Evolutionary conservation across 2,888 invertebrate species (phyloP).

Genomic region (Meganola albula): DNA sequence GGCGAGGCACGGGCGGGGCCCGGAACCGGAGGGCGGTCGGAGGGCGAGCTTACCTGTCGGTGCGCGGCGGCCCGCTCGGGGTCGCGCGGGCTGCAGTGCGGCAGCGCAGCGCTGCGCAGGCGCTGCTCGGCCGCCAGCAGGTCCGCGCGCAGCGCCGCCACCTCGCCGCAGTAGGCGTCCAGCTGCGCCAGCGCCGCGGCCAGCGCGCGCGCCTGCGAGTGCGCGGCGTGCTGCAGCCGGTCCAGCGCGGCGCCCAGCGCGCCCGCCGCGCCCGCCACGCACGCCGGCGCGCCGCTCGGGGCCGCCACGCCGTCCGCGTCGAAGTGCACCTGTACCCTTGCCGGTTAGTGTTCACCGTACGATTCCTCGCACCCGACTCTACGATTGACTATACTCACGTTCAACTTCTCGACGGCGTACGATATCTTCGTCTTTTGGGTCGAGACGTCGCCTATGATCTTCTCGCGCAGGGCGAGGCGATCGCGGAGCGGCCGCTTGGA

Average conservation of each 20-base stretch:
- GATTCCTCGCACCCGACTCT: neutral
- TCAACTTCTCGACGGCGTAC: slow-evolving; percentile 92
- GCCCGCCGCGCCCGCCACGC: slow-evolving; percentile 85
- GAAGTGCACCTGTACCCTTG: slow-evolving; percentile 85
- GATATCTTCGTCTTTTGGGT: slow-evolving; percentile 94
- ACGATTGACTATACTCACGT: slow-evolving; percentile 77
- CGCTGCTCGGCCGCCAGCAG: slow-evolving; percentile 93
- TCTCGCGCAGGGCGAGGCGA: slow-evolving; percentile 90
- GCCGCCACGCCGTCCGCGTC: slow-evolving; percentile 90
- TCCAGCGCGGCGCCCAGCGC: slow-evolving; percentile 86
- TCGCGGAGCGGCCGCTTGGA: slow-evolving; percentile 93
- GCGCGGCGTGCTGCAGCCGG: slow-evolving; percentile 74
- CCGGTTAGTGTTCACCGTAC: neutral
- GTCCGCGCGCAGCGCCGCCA: slow-evolving; percentile 88
- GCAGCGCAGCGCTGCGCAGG: slow-evolving; percentile 88
- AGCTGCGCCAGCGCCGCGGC: slow-evolving; percentile 89
- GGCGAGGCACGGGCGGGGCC: slow-evolving; percentile 34
- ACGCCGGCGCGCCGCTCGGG: slow-evolving; percentile 78
- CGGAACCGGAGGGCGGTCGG: slow-evolving; percentile 41
- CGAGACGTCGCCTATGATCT: slow-evolving; percentile 89
- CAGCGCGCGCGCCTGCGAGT: slow-evolving; percentile 83
- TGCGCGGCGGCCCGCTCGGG: slow-evolving; percentile 88
- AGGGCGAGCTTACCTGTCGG: slow-evolving; percentile 87
- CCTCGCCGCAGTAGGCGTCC: slow-evolving; percentile 92
- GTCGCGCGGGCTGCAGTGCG: slow-evolving; percentile 89